Percentiles rank a stretch among this genome's conserved stretches.
These are phyloP conservation scores for Philypnodon macrostomus DNA, from an alignment of 2,797 vertebrate species.

Conservation along the genomic window DNA sequence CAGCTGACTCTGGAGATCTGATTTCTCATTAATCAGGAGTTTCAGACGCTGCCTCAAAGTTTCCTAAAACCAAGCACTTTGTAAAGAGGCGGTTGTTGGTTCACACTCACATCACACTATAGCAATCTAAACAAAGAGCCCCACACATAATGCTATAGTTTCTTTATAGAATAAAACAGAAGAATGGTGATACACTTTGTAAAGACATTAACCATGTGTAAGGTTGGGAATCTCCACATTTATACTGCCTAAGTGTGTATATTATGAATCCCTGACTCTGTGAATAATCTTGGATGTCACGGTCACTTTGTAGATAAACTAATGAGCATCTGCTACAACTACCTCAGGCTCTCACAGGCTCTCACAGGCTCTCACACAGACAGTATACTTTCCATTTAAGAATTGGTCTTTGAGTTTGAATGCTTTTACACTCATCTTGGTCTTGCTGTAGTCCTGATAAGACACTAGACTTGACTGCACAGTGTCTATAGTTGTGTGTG, in stretches of 20 bases:
- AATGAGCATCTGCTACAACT: constrained; percentile 50
- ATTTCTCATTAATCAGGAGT: constrained; percentile 80
- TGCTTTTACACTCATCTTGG: background rate
- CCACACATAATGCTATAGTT: too few relatives aligned
- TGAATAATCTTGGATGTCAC: constrained; percentile 9
- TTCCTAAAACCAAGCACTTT: constrained; percentile 64
- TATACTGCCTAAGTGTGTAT: background rate
- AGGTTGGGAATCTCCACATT: too few relatives aligned
- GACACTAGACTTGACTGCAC: constrained; percentile 20
- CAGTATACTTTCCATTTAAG: background rate
- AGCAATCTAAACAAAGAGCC: too few relatives aligned
- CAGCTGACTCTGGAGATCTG: constrained; percentile 78
- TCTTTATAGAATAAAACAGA: too few relatives aligned
- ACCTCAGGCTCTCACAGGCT: constrained; percentile 14
- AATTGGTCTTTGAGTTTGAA: background rate
- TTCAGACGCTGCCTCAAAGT: constrained; percentile 80
- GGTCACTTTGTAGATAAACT: constrained; percentile 25
- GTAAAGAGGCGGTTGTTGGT: too few relatives aligned
- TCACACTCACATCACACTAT: too few relatives aligned
- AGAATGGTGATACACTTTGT: too few relatives aligned
- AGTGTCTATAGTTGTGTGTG: constrained; percentile 9
- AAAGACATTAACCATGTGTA: too few relatives aligned
- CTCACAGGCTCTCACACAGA: constrained; percentile 15
- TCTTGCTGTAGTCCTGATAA: background rate
- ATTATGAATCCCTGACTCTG: constrained; percentile 10